These are phyloP conservation scores for Mobula hypostoma DNA, from an alignment of 2,113 vertebrate species.

Conservation along the genomic window DNA sequence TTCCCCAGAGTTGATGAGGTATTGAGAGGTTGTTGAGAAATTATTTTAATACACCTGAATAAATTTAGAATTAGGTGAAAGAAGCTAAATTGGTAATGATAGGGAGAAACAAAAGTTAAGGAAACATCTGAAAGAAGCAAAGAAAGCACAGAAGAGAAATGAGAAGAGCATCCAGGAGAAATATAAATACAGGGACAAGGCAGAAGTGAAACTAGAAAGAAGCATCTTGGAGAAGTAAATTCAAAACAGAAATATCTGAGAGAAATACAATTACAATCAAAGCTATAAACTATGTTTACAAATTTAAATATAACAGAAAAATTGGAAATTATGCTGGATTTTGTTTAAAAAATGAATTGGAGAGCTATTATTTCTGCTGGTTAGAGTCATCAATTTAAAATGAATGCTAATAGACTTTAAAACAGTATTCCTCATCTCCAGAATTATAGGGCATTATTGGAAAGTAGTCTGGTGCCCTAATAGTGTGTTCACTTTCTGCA, in stretches of 20 bases:
- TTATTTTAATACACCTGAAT: not conserved
- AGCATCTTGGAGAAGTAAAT: not conserved
- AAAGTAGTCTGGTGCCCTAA: not conserved
- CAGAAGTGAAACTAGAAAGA: not conserved
- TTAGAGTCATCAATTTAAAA: not conserved
- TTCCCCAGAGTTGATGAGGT: too few relatives aligned
- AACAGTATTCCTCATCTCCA: not conserved
- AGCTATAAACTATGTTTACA: not conserved
- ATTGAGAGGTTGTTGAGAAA: not conserved
- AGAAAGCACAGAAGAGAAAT: not conserved
- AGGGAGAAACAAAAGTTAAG: not conserved
- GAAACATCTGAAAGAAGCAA: not conserved
- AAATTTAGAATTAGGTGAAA: not conserved
- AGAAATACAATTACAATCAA: not conserved
- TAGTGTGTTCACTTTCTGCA: not conserved
- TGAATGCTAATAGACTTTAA: not conserved
- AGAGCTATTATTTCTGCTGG: not conserved
- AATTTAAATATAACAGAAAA: not conserved
- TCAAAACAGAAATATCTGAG: not conserved
- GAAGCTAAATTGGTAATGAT: not conserved
- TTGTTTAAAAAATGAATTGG: not conserved
- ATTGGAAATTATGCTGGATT: not conserved
- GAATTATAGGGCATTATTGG: not conserved
- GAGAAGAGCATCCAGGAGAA: not conserved
- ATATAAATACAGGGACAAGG: not conserved